Evolutionary conservation across 2,113 vertebrate genomes (phyloP), one percentile per base, ranked within the genome.

Genomic region (Microtus ochrogaster): DNA sequence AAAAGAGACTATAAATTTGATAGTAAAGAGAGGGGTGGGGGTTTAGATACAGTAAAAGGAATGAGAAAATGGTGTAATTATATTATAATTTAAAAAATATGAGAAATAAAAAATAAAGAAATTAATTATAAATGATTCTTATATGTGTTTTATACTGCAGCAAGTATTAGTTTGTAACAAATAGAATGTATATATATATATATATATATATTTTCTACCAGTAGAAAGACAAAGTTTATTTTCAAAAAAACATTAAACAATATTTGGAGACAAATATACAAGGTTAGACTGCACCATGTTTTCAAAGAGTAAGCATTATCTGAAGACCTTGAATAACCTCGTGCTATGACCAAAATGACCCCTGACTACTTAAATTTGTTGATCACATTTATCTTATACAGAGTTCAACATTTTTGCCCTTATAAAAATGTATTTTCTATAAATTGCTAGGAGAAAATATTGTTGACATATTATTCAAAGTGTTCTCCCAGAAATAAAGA

Each of bases 371-470:
- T 91, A 65, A 72, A 81, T 44, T 21, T 49, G 10, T 65, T 55
- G 19, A 78, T 41, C 76, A 47, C 1, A 94, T 52, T 65, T 90
- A 92, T 91, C 49, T 94, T 47, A 94, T 12, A 73, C 33, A 74
- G 39, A 92, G 16, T 78, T 95, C 83, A 91, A 72, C 9, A 61
- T 12, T 1, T 22, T 41, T 95, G 55, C 13, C 21, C 44, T 52
- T 33, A 13, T 5, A 90, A 95, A 41, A 76, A 86, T 78, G 6
- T 24, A n/a, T 93, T 89, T 96, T 81, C 28, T 91, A 24, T 39
- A 85, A 90, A 82, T 47, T 95, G 61, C 73, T 96, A 88, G 39
- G 0, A 65, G 33, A 24, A 86, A 91, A 39, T 74, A 68, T n/a
- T 78, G 19, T 14, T 93, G 24, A 44, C 7, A 83, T 82, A 72